phyloP scores from a whole-genome alignment of 1,140 invertebrate genomes.

The Drosophila ficusphila region DNA sequence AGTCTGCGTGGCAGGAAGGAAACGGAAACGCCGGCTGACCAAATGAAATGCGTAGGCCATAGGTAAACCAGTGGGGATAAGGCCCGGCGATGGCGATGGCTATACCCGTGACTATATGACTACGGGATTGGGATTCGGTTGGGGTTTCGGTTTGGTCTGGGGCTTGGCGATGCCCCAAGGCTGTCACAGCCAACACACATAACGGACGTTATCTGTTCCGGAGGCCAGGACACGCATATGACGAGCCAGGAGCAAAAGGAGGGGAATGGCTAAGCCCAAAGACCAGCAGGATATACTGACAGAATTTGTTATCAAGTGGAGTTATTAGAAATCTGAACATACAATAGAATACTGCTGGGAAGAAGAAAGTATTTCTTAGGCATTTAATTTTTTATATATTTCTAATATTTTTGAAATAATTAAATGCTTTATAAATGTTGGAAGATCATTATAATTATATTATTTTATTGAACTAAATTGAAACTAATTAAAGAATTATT shows the following conservation, averaged over 20 bases:
- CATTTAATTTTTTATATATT: not conserved
- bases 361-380: too few relatives aligned
- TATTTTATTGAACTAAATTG: too few relatives aligned
- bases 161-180: conserved; percentile 56
- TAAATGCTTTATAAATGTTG: too few relatives aligned
- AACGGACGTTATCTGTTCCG: conserved; percentile 60
- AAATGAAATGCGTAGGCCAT: conserved; percentile 66
- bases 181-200: conserved; percentile 73
- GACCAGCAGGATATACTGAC: not conserved
- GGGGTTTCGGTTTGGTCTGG: too few relatives aligned
- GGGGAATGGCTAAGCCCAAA: not conserved
- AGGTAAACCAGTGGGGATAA: conserved; percentile 29
- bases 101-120: not conserved
- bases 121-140: too few relatives aligned
- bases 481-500: too few relatives aligned
- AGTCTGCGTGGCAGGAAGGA: conserved; percentile 45
- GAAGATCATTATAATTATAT: too few relatives aligned
- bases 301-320: not conserved
- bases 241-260: not conserved
- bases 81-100: conserved; percentile 3
- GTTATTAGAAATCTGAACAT: not conserved
- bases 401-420: too few relatives aligned
- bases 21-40: conserved; percentile 46
- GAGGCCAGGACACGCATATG: conserved; percentile 28
- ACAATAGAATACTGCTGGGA: too few relatives aligned